Base-by-base conservation (phyloP, 2,113 vertebrate species). In the Danionella cerebrum region DNA sequence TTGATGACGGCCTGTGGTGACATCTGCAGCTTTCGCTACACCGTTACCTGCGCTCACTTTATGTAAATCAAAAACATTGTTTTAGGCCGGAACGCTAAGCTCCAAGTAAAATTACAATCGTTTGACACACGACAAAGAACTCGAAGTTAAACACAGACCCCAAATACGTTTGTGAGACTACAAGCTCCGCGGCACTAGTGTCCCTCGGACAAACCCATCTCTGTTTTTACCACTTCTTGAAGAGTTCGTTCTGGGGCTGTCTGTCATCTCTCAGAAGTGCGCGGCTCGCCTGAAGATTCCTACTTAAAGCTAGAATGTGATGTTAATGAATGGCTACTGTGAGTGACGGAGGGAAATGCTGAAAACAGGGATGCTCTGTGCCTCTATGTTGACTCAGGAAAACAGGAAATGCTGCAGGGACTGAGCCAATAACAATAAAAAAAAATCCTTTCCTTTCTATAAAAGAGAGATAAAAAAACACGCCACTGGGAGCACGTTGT, bases 371-470 rank as follows among this genome's bases (percentile, higher is more conserved):
- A 64, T 18, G 1, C 44, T 24, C 18, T 31, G 45, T 48, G 60
- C 27, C 41, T 22, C 60, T 35, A 3, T 8, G 12, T 16, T 21
- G 21, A 38, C 45, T 48, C 41, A 36, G 42, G 29, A 48, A 64
- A 64, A 63, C 57, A 41, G 57, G 50, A 73, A 73, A 73, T 41
- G 45, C 16, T 55, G 19, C 33, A 55, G 16, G 39, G 41, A 38
- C 47, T 7, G 35, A 41, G 67, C 36, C 45, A 62, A 62, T 16
- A 70, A 63, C 36, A 33, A 53, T 70, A 51, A 53, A 59, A 44
- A 8, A n/a, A n/a, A 19, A 21, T 14, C 5, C 6, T 35, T 33
- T 45, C 18, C 24, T 1, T 48, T 63, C 13, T 22, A 33, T 14
- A 48, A 48, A 24, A 1, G 18, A 2, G 2, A 14, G 14, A 11